Evolutionary conservation across 2,113 vertebrate species (phyloP).

Genomic region (Anguilla japonica): DNA sequence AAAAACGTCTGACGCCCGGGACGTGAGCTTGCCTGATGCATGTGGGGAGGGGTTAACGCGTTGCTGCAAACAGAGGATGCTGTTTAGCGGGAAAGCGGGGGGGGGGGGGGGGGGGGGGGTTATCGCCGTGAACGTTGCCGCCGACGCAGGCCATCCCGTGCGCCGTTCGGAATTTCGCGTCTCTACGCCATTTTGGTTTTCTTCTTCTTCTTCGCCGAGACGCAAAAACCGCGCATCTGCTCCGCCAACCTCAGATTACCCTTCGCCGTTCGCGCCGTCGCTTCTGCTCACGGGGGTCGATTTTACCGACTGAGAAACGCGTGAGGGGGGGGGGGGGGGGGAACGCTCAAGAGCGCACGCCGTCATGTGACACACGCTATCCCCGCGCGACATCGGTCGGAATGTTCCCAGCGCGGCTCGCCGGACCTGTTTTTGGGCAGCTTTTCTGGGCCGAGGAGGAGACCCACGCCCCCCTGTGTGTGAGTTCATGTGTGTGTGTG

Average conservation of each 20-base stretch:
- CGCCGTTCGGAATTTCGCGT: background rate
- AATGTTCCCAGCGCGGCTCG: background rate
- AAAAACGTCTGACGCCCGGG: slow-evolving; percentile 44
- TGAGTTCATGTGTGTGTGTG: background rate
- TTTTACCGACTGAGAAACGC: background rate
- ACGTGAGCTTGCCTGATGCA: slow-evolving; percentile 27
- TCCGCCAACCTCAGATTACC: background rate
- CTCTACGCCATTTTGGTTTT: background rate
- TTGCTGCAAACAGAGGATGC: slow-evolving; percentile 16
- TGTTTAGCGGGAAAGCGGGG: background rate
- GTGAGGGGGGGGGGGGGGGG: no score
- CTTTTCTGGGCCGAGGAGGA: slow-evolving; percentile 44
- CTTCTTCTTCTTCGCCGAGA: background rate
- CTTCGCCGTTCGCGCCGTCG: background rate
- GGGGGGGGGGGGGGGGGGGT: no score
- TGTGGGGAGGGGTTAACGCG: slow-evolving; percentile 37
- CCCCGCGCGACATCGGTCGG: background rate
- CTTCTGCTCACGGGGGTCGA: background rate
- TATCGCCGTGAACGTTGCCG: background rate
- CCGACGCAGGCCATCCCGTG: background rate
- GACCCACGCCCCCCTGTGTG: slow-evolving; percentile 28
- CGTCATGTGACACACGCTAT: background rate
- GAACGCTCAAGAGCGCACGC: no score
- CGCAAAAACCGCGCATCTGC: background rate
- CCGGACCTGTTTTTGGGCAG: background rate